phyloP scores from a whole-genome alignment of 2,797 vertebrate species.

The Xenops minutus region DNA sequence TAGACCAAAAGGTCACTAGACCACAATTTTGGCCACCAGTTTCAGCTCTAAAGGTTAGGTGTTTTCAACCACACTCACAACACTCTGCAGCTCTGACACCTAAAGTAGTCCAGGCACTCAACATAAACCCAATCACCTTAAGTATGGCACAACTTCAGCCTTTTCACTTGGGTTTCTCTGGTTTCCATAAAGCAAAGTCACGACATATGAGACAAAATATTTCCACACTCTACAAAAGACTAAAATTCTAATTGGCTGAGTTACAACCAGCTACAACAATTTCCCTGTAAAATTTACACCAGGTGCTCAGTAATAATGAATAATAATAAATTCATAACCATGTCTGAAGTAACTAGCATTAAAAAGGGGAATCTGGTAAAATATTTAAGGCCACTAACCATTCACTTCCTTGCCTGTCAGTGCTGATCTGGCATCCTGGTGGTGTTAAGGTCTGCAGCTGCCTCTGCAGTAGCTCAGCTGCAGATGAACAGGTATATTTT shows the following conservation, averaged over 20 bases:
- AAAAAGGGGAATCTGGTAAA: not conserved
- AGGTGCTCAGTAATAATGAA: not conserved
- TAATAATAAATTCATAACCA: not conserved
- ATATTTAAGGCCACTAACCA: not conserved
- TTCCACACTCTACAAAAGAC: constrained; percentile 36
- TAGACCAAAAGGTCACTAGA: constrained; percentile 37
- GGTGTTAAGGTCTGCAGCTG: not conserved
- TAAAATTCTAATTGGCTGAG: constrained; percentile 25
- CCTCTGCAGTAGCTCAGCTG: not conserved
- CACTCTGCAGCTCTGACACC: not conserved
- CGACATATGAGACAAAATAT: not conserved
- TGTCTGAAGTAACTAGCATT: not conserved
- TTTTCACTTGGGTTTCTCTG: constrained; percentile 28
- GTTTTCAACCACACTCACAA: constrained; percentile 1
- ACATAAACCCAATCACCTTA: not conserved
- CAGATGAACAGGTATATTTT: not conserved
- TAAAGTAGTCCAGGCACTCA: not conserved
- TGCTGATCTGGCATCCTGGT: not conserved
- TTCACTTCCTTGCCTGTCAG: not conserved
- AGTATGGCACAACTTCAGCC: not conserved
- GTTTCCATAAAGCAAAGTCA: not conserved
- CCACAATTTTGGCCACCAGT: constrained; percentile 15
- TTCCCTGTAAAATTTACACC: constrained; percentile 31
- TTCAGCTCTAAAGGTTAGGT: constrained; percentile 32
- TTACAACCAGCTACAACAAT: constrained; percentile 1